Percentiles rank a stretch among this genome's conserved stretches.
These are phyloP conservation scores for Nebria salina DNA, from an alignment of 2,888 invertebrate genomes.

Conservation along the genomic window DNA sequence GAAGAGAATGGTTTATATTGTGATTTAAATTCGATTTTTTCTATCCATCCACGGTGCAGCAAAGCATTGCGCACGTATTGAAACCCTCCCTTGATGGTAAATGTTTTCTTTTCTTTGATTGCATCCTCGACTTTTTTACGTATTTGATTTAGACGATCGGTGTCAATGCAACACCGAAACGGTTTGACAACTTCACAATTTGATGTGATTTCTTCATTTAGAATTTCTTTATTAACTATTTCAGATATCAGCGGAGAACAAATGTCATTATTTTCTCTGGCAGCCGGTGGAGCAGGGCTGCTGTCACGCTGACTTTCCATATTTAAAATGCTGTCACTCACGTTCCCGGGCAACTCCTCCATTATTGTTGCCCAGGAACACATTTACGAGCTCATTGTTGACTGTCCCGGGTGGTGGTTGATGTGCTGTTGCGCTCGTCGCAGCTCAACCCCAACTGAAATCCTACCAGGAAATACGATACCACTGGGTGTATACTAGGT, in stretches of 20 bases:
- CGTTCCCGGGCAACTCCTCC: slow-evolving; percentile 46
- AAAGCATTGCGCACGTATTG: slow-evolving; percentile 76
- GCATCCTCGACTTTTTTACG: slow-evolving; percentile 73
- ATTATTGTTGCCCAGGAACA: slow-evolving; percentile 45
- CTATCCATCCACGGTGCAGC: slow-evolving; percentile 77
- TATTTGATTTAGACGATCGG: slow-evolving; percentile 72
- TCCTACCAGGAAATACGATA: neutral
- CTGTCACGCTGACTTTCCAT: slow-evolving; percentile 33
- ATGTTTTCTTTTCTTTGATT: slow-evolving; percentile 72
- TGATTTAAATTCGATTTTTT: slow-evolving; percentile 66
- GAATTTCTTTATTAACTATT: slow-evolving; percentile 16
- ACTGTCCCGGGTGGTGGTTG: neutral
- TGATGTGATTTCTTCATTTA: slow-evolving; percentile 18
- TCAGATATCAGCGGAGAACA: slow-evolving; percentile 23
- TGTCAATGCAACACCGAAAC: slow-evolving; percentile 69
- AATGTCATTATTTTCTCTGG: slow-evolving; percentile 18
- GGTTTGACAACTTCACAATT: slow-evolving; percentile 57
- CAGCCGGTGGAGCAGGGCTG: slow-evolving; percentile 35
- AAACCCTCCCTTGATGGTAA: slow-evolving; percentile 73
- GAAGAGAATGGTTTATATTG: slow-evolving; percentile 17
- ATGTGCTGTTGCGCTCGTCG: neutral
- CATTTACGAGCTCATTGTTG: slow-evolving; percentile 6
- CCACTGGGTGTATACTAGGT: slow-evolving; percentile 25
- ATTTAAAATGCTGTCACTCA: slow-evolving; percentile 32
- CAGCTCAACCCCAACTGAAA: slow-evolving; percentile 28